phyloP scores from a whole-genome alignment of 2,888 invertebrate species.

The Rhopalosiphum nymphaeae region DNA sequence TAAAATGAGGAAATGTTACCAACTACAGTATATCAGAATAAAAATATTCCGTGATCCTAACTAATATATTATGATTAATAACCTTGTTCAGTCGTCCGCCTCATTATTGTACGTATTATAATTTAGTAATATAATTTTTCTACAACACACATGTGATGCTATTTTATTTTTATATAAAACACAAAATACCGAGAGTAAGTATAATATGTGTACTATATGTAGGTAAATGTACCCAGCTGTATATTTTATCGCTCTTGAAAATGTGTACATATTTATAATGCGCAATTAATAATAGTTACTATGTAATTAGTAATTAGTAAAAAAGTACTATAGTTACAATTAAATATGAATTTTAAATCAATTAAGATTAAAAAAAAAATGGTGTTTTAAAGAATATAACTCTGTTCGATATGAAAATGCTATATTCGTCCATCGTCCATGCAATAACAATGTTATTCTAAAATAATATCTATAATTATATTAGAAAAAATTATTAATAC shows the following conservation, averaged over 20 bases:
- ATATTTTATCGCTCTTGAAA: neutral
- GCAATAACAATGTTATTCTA: neutral
- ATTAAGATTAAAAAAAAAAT: neutral
- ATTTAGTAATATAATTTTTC: neutral
- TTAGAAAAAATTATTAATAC: neutral
- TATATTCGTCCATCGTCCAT: neutral
- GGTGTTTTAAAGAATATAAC: neutral
- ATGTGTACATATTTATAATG: neutral
- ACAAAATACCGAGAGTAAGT: neutral
- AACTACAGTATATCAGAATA: too few relatives aligned
- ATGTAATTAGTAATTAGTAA: neutral
- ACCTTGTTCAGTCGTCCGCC: neutral
- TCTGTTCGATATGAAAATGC: neutral
- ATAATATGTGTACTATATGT: too few relatives aligned
- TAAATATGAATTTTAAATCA: neutral
- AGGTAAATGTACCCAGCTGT: neutral
- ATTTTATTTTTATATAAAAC: neutral
- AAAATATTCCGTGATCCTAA: neutral
- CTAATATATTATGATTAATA: neutral
- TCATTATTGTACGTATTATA: neutral
- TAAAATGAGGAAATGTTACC: neutral
- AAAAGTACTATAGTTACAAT: neutral
- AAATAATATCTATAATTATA: neutral
- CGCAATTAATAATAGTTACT: neutral
- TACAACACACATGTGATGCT: neutral